Percentiles rank a stretch among this genome's conserved stretches.
Evolutionary conservation across 2,797 vertebrate species (phyloP).

Genomic region (Heliangelus exortis): DNA sequence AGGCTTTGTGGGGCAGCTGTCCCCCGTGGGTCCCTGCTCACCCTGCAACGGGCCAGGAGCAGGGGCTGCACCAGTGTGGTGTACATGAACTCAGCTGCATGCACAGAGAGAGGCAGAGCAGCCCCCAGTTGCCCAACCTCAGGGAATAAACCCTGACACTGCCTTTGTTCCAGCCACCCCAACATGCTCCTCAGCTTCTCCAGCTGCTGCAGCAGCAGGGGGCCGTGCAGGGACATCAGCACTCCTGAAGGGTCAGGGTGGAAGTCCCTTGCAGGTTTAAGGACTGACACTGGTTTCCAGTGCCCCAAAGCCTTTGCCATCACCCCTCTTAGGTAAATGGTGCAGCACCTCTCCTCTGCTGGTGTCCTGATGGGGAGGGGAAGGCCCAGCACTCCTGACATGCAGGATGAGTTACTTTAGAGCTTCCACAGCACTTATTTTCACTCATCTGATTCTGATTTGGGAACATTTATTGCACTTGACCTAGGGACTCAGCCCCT

Average conservation of each 20-base stretch:
- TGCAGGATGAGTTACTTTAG: neutral
- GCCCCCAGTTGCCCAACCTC: fast-evolving
- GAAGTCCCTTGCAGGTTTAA: neutral
- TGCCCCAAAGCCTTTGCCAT: neutral
- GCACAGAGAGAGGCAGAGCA: fast-evolving
- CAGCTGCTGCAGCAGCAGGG: neutral
- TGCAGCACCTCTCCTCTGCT: neutral
- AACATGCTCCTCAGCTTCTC: neutral
- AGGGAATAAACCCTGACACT: fast-evolving
- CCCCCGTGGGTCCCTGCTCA: fast-evolving
- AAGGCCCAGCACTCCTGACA: neutral
- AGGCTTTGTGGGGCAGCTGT: neutral
- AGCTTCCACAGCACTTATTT: neutral
- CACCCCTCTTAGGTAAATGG: neutral
- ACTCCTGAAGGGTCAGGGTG: neutral
- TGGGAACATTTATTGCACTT: neutral
- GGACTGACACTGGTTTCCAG: neutral
- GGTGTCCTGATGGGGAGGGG: neutral
- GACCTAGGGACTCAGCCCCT: neutral
- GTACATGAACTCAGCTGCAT: fast-evolving
- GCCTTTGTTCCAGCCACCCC: neutral
- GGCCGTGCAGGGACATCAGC: neutral
- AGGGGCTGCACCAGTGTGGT: neutral
- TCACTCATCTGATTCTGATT: neutral
- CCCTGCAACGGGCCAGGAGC: neutral